Conservation (phyloP, 2,113 vertebrate species). For the Willisornis vidua region DNA sequence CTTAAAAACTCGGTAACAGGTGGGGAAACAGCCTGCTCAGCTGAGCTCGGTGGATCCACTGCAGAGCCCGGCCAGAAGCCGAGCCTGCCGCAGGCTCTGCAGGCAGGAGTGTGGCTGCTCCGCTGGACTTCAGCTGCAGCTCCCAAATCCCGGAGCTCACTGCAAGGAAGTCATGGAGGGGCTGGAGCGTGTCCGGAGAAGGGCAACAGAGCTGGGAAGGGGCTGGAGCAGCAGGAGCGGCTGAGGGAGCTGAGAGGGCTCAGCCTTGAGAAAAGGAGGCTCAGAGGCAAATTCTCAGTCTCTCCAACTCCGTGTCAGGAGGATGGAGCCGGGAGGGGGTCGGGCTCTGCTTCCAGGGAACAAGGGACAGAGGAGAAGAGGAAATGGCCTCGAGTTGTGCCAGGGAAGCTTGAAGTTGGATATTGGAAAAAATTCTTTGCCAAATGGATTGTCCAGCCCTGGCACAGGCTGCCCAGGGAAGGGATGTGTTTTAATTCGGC, state of each 20-base stretch:
- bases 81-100: background rate
- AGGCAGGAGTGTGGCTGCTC: background rate
- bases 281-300: background rate
- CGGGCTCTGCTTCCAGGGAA: background rate
- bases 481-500: rapidly evolving
- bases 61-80: background rate
- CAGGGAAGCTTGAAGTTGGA: background rate
- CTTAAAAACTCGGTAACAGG: background rate
- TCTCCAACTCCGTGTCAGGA: background rate
- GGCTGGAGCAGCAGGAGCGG: background rate
- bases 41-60: rapidly evolving
- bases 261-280: background rate
- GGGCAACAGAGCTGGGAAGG: background rate
- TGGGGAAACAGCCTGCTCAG: background rate
- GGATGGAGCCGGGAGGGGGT: background rate
- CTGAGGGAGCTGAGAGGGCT: background rate
- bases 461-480: background rate
- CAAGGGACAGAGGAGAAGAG: background rate
- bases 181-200: background rate
- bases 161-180: background rate
- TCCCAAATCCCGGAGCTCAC: rapidly evolving
- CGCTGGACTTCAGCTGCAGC: background rate
- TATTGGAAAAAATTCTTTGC: rapidly evolving
- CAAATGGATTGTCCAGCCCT: background rate
- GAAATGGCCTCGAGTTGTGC: background rate